Base-by-base conservation (phyloP, 2,888 invertebrate species). In the Creontiades dilutus region DNA sequence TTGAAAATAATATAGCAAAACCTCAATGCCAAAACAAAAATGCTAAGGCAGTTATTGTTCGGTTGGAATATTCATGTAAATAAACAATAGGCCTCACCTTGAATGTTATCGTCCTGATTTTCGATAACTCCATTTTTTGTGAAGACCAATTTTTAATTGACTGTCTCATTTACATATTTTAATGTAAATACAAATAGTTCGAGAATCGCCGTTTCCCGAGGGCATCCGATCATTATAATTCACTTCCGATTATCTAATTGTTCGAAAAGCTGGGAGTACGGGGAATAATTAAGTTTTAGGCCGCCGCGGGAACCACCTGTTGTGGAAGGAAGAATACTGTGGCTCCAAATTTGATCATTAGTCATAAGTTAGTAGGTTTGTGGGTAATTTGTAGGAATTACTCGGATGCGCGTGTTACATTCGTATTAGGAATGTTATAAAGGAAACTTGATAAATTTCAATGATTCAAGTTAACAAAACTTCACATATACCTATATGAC, bases 231-330 rank as follows among this genome's bases (percentile, higher is more conserved):
- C 9, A 61, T 19, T 61, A 19, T 52, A 61, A 61, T 61, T 61
- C 16, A 19, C 61, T 61, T 61, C 61, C 19, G 16, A 61, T 61
- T 61, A 61, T 61, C 19, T 61, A 61, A 61, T 61, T 61, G 19
- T 61, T 19, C n/a, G 61, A 19, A n/a, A 11, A 4, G 7, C 61
- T 11, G 19, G 9, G 19, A 19, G 16, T 61, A 3, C n/a, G 61
- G 61, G n/a, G 61, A 16, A 61, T 61, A 61, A 61, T 61, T 61
- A 61, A 19, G 16, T 61, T 61, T 61, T 61, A 61, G 61, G 61
- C 61, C 19, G 61, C 19, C n/a, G 61, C 19, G 61, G 61, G 61
- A 61, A 61, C 61, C 61, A 61, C 61, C 61, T 61, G 61, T 61
- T 61, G 61, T 52, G 11, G 52, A 16, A 14, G 14, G 52, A 52